Evolutionary conservation across 1,140 invertebrate species (phyloP), one percentile per base, ranked within the genome.

Genomic region (Philopotamus ludificatus): DNA sequence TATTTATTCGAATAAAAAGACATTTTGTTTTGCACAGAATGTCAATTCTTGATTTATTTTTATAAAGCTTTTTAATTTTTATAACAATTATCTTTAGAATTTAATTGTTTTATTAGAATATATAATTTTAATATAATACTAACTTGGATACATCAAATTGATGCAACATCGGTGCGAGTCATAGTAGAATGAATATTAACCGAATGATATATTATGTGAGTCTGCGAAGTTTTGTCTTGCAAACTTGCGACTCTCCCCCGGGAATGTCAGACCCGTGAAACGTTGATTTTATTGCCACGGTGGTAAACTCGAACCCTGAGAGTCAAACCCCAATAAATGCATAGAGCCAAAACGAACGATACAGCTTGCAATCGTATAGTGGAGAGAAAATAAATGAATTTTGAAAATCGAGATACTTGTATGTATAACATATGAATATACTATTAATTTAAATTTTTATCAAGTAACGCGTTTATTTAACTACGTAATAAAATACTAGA

Each of bases 191-290:
- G 22, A 21, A 61, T 49, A 61, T 61, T 23, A 49, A 4, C 21
- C 42, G 15, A 42, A 55, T 66, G 57, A 66, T 66, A 60, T 60
- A 66, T n/a, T 63, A 47, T 65, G 55, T 25, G 41, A 60, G 67
- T 68, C 63, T 68, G 63, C 57, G 45, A 68, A 68, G 63, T 68
- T 68, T 65, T 61, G 67, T 62, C 50, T 62, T 28, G 39, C 41
- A 41, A 68, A 68, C 34, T 68, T 64, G 25, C 55, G 39, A 63
- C 51, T 26, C 39, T 62, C 49, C 63, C 63, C 26, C 10, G 41
- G 58, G 59, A 21, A 54, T 21, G 54, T 45, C 44, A 59, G 20
- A 63, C 25, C 28, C 50, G 45, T 41, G 54, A 49, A 63, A 49
- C 53, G 54, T 64, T 64, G 59, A 59, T 68, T 65, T 65, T 68